Conservation (phyloP, 1,140 invertebrate genomes). For the Rhopalosiphum padi region DNA sequence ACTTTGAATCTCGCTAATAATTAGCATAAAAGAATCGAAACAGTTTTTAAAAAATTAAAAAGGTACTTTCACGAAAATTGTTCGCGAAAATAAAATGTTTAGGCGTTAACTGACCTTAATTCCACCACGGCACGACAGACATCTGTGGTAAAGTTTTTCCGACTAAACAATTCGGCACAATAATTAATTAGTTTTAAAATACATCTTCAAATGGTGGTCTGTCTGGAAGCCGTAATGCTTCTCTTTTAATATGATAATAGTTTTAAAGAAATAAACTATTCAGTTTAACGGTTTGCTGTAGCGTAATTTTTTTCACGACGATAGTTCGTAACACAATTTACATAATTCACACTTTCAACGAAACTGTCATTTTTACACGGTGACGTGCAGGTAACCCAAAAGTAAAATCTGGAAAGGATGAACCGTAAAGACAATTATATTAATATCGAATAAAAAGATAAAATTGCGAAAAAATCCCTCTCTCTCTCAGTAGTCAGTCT, state of each 20-base stretch:
- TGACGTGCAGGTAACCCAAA: not conserved
- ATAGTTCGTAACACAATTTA: not conserved
- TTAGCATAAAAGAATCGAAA: not conserved
- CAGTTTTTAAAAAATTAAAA: not conserved
- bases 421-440: not conserved
- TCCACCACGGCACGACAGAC: not conserved
- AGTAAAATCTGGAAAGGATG: not conserved
- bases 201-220: not conserved
- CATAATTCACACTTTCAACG: not conserved
- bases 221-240: not conserved
- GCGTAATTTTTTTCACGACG: not conserved
- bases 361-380: not conserved
- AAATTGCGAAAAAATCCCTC: not conserved
- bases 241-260: not conserved
- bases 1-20: not conserved
- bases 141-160: not conserved
- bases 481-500: not conserved
- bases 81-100: not conserved
- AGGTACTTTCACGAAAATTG: not conserved
- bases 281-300: not conserved
- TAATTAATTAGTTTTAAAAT: slow-evolving; percentile 19
- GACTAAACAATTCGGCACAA: not conserved
- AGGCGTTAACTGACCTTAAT: not conserved
- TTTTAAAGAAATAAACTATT: not conserved
- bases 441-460: not conserved